These are phyloP conservation scores for Cylindroiulus punctatus DNA, from an alignment of 2,888 invertebrate species.

Conservation along the genomic window DNA sequence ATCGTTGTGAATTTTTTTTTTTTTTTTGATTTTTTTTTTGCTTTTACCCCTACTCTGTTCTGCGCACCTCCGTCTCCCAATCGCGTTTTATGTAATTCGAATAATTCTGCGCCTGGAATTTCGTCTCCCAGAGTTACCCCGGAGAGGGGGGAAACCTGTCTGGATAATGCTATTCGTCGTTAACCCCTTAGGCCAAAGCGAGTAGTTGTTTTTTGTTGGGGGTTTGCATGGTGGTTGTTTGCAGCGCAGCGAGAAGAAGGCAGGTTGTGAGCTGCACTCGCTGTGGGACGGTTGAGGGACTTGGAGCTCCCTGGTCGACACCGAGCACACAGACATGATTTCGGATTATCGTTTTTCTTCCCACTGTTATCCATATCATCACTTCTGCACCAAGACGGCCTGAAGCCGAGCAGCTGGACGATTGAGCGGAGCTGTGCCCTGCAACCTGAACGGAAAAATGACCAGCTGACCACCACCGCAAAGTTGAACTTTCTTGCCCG, in stretches of 20 bases:
- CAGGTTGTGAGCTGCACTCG: not conserved
- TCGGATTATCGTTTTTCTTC: not conserved
- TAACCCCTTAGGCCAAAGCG: not conserved
- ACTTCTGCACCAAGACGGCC: not conserved
- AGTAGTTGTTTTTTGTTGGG: not conserved
- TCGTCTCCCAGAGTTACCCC: not conserved
- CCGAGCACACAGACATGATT: slow-evolving; percentile 19
- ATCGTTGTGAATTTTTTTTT: no score
- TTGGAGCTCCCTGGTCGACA: not conserved
- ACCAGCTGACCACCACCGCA: not conserved
- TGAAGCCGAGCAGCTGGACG: not conserved
- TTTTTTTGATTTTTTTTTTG: no score
- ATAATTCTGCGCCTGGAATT: not conserved
- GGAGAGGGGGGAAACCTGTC: not conserved
- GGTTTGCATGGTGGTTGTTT: slow-evolving; percentile 4
- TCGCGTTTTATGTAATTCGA: no score
- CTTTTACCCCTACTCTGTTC: no score
- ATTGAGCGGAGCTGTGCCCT: not conserved
- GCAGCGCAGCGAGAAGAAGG: not conserved
- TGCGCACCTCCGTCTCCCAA: no score
- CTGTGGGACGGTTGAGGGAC: slow-evolving; percentile 5
- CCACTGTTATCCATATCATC: not conserved
- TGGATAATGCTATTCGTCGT: slow-evolving; percentile 12
- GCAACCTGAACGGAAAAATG: not conserved
- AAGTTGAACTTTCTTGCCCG: not conserved